Conservation (phyloP, 2,797 vertebrate genomes). For the Takifugu rubripes region DNA sequence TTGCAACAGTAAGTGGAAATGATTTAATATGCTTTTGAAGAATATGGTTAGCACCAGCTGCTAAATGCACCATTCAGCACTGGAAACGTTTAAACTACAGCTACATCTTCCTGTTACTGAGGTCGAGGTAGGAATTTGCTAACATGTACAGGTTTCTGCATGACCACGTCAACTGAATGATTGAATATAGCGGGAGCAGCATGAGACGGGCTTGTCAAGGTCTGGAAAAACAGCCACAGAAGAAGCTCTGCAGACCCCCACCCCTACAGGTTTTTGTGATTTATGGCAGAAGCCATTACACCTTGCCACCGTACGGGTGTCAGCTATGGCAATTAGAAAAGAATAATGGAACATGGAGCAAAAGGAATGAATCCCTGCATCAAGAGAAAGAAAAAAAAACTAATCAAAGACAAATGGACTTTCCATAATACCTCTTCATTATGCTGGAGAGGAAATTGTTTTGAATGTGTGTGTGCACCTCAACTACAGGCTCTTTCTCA, state of each 20-base stretch:
- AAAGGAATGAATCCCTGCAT: slow-evolving; percentile 68
- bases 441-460: slow-evolving; percentile 68
- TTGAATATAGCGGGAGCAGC: too few relatives aligned
- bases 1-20: too few relatives aligned
- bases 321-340: slow-evolving; percentile 78
- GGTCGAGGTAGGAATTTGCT: too few relatives aligned
- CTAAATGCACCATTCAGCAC: too few relatives aligned
- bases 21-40: too few relatives aligned
- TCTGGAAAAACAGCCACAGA: slow-evolving; percentile 17
- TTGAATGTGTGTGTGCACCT: slow-evolving; percentile 59
- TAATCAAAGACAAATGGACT: slow-evolving; percentile 75
- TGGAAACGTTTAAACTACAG: too few relatives aligned
- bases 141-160: too few relatives aligned
- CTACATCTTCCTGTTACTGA: too few relatives aligned
- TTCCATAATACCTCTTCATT: slow-evolving; percentile 67
- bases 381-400: slow-evolving; percentile 56
- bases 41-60: too few relatives aligned
- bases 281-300: slow-evolving; percentile 75
- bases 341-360: slow-evolving; percentile 73
- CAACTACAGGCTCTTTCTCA: slow-evolving; percentile 48
- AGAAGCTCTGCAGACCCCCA: slow-evolving; percentile 44
- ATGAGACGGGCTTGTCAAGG: too few relatives aligned
- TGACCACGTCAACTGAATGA: too few relatives aligned
- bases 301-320: slow-evolving; percentile 58
- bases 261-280: slow-evolving; percentile 69